Evolutionary conservation across 1,140 invertebrate genomes (phyloP).

Genomic region (Lepidurus apus): DNA sequence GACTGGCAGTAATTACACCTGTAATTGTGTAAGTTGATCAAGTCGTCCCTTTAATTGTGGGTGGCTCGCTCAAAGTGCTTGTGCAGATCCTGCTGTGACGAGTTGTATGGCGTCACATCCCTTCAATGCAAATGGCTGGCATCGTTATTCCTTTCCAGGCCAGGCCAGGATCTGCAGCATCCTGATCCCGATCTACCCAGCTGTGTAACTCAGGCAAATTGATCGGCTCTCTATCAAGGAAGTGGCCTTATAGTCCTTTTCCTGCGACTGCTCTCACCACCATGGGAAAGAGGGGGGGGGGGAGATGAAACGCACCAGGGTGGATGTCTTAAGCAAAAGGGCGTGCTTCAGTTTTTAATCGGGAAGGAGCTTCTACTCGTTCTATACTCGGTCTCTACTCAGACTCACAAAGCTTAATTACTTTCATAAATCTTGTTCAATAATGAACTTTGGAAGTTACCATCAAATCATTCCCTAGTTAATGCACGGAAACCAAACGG

Average conservation of each 20-base stretch:
- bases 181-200: slow-evolving; percentile 17
- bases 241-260: slow-evolving; percentile 22
- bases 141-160: neutral
- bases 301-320: neutral
- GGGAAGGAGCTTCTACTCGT: slow-evolving; percentile 9
- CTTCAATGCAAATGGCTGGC: slow-evolving; percentile 3
- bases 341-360: slow-evolving; percentile 15
- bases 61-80: neutral
- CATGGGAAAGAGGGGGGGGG: neutral
- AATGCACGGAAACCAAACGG: neutral
- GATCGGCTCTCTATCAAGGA: slow-evolving; percentile 21
- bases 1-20: neutral
- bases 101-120: slow-evolving; percentile 1
- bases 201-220: slow-evolving; percentile 21
- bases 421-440: slow-evolving; percentile 2
- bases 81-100: slow-evolving; percentile 16
- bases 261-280: slow-evolving; percentile 17
- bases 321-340: slow-evolving; percentile 12
- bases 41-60: neutral
- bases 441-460: neutral
- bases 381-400: neutral
- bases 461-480: neutral
- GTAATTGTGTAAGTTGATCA: slow-evolving; percentile 2
- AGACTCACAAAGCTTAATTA: slow-evolving; percentile 12
- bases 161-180: neutral